Conservation (phyloP, 2,888 invertebrate species). For the Iphiclides podalirius region DNA sequence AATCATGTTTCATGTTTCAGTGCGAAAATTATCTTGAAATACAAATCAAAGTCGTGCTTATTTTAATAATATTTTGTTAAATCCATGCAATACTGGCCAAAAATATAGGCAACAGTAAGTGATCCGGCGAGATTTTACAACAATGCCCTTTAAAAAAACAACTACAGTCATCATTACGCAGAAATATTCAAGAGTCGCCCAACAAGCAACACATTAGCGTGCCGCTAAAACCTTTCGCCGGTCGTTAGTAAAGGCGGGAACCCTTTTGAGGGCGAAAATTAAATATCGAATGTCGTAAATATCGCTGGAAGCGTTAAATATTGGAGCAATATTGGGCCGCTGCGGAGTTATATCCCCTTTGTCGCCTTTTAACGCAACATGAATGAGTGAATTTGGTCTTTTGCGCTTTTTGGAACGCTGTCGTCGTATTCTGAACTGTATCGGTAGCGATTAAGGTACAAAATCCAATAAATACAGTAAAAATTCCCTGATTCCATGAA, state of each 20-base stretch:
- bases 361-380: conserved; percentile 20
- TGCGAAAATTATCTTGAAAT: too few relatives aligned
- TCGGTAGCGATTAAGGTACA: background rate
- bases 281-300: conserved; percentile 52
- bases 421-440: background rate
- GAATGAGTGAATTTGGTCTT: conserved; percentile 21
- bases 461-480: background rate
- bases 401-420: conserved; percentile 10
- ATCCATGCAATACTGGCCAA: too few relatives aligned
- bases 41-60: too few relatives aligned
- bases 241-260: conserved; percentile 57
- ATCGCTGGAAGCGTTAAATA: conserved; percentile 36
- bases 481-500: background rate
- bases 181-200: too few relatives aligned
- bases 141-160: too few relatives aligned
- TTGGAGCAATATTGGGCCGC: conserved; percentile 38
- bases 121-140: too few relatives aligned
- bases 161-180: too few relatives aligned
- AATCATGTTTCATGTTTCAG: too few relatives aligned
- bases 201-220: too few relatives aligned
- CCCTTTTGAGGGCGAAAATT: conserved; percentile 43
- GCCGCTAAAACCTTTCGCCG: too few relatives aligned
- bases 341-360: conserved; percentile 20
- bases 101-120: too few relatives aligned
- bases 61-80: too few relatives aligned